A percentile compares a stretch with the other conserved stretches of the same genome.
phyloP scores from a whole-genome alignment of 2,888 invertebrate species.

The Hanleya hanleyi region DNA sequence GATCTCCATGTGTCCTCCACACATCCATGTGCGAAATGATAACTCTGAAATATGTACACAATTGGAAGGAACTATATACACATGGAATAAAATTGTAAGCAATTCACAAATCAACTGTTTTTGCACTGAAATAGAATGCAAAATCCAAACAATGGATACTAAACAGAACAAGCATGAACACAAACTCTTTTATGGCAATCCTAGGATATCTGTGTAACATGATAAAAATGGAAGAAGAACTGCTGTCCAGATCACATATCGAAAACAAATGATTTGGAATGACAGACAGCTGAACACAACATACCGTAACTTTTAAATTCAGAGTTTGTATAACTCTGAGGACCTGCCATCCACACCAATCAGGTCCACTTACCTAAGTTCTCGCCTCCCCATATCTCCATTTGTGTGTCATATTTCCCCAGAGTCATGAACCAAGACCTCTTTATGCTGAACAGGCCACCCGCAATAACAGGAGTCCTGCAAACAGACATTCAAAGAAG shows the following conservation, averaged over 20 bases:
- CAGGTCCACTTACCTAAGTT: conserved; percentile 90
- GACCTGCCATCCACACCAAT: not conserved
- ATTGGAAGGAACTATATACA: too few relatives aligned
- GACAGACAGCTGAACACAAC: not conserved
- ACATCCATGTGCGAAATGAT: conserved; percentile 77
- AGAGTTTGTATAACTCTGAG: too few relatives aligned
- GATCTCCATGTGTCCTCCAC: conserved; percentile 92
- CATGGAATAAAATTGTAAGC: too few relatives aligned
- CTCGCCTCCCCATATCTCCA: conserved; percentile 99
- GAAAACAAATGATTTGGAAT: too few relatives aligned
- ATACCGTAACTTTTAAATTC: not conserved
- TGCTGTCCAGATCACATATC: too few relatives aligned
- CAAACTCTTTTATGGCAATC: too few relatives aligned
- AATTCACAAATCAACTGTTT: too few relatives aligned
- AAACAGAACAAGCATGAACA: too few relatives aligned
- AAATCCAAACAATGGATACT: too few relatives aligned
- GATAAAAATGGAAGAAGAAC: too few relatives aligned
- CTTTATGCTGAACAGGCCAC: conserved; percentile 95
- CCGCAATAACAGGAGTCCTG: conserved; percentile 97
- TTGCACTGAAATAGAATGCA: too few relatives aligned
- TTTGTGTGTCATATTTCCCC: conserved; percentile 96
- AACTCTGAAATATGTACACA: conserved; percentile 59
- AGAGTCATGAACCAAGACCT: conserved; percentile 92
- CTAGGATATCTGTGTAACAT: too few relatives aligned
- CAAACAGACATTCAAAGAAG: conserved; percentile 19